Evolutionary conservation across 2,888 invertebrate genomes (phyloP), one percentile per base, ranked within the genome.

Genomic region (Napeogenes sylphis): DNA sequence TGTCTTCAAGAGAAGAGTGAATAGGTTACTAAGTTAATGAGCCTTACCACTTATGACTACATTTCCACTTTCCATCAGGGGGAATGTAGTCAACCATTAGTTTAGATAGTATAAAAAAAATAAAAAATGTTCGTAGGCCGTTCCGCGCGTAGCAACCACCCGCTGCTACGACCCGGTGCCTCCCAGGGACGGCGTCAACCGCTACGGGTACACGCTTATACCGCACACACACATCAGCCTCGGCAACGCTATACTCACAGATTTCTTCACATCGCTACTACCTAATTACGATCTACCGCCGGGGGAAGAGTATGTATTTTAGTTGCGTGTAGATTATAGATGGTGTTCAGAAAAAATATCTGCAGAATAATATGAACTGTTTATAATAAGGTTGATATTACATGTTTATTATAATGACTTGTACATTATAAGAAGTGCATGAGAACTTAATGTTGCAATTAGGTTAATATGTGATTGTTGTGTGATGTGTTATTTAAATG

Each of bases 91-190:
- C 21, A 21, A 35, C 2, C 35, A 35, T 5, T 35, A 35, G 4
- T 35, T 6, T 35, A 2, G 35, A 21, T 6, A 35, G 35, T 35
- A 35, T 2, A 35, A 35, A 5, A 35, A 35, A 35, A 35, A 4
- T 4, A 35, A 6, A 5, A 35, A 2, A 35, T 35, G 4, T 6
- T 6, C 2, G 4, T 63, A 75, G 76, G 70, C 70, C 12, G 67
- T 76, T 32, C 71, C 75, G 4, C 55, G 58, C 2, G 63, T 72
- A 46, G 30, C 51, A 4, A 46, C 21, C 12, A 51, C 61, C 5
- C 54, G 62, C 38, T 46, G 71, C 2, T 67, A 64, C 46, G 72
- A 78, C 64, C 78, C 78, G 4, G 55, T 66, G 42, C 77, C 78
- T 12, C 73, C 76, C 0, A 8, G 51, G 12, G 55, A 68, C 58